Conservation (phyloP, 2,797 vertebrate genomes). For the Poecilia gillii region DNA sequence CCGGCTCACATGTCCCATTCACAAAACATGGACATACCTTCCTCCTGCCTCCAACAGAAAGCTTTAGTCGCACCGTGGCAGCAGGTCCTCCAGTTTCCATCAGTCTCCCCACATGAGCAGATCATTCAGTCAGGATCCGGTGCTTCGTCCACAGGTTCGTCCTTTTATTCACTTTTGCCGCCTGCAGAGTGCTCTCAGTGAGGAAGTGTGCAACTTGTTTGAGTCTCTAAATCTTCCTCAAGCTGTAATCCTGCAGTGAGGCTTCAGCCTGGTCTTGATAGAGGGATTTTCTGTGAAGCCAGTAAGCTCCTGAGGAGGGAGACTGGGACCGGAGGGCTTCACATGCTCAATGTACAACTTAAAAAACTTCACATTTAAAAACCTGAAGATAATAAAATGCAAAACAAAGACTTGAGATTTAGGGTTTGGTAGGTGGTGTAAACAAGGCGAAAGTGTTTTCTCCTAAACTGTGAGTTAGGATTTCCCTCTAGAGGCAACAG, state of each 20-base stretch:
- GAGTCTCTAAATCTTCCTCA: constrained; percentile 85
- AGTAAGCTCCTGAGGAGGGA: constrained; percentile 67
- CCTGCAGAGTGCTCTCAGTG: constrained; percentile 26
- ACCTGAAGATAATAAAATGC: constrained; percentile 2
- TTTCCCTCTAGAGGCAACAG: constrained; percentile 59
- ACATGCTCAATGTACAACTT: constrained; percentile 18
- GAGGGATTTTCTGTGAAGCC: constrained; percentile 84
- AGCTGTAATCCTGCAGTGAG: constrained; percentile 85
- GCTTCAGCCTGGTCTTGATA: constrained; percentile 69
- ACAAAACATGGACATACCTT: constrained; percentile 47
- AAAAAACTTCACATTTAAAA: not conserved
- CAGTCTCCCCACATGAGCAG: constrained; percentile 15
- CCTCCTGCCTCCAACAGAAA: constrained; percentile 23
- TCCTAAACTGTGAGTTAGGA: constrained; percentile 23
- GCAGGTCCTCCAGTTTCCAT: constrained; percentile 32
- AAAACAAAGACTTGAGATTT: not conserved
- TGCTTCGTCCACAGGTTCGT: constrained; percentile 18
- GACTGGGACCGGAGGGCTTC: constrained; percentile 14
- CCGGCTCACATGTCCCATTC: constrained; percentile 59
- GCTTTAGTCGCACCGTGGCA: constrained; percentile 5
- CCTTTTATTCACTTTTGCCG: constrained; percentile 25
- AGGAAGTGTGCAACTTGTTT: constrained; percentile 72
- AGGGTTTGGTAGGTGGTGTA: not conserved
- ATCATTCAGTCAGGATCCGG: constrained; percentile 27
- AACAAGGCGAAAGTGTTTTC: constrained; percentile 4